Base-by-base conservation (phyloP, 2,888 invertebrate genomes). In the Tenthredo notha region DNA sequence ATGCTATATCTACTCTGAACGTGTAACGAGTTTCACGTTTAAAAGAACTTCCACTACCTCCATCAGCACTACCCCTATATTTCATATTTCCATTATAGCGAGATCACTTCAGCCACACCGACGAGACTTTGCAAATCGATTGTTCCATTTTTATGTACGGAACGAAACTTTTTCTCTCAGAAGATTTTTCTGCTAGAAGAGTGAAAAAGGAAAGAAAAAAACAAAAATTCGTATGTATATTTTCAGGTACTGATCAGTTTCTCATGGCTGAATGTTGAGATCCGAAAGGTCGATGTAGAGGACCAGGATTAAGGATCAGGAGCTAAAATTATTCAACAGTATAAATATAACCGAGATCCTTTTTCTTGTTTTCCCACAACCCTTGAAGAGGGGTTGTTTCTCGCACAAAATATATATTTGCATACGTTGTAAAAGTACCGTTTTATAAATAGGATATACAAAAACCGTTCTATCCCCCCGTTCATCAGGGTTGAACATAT, bases 41-140 rank as follows among this genome's bases (percentile, higher is more conserved):
- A 33, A 54, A 77, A 77, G 33, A 77, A 77, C 54, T 77, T 77
- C 77, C 29, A 54, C 77, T 29, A 43, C 40, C 72, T 74, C 43
- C 72, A 9, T 25, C 25, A 61, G 29, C 6, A 43, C 72, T 12
- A 21, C 72, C 43, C 25, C n/a, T 43, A 43, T 54, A 77, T 77
- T 77, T 77, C 77, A 77, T 77, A 77, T 77, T 77, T 77, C 77
- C 77, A 77, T 77, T 77, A 54, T 18, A 54, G 72, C 18, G n/a
- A 21, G 72, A 15, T 29, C 58, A 33, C 29, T 37, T 33, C 67
- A 15, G 29, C n/a, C 7, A 43, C 72, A 21, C 0, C 43, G 37
- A n/a, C 37, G n/a, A 70, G 18, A 37, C 70, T 70, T 5, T 37
- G n/a, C 15, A 7, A 12, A 74, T 74, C 43, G 72, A 74, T 74